Evolutionary conservation across 2,888 invertebrate genomes (phyloP), one percentile per base, ranked within the genome.

Genomic region (Monoplex corrugatus): DNA sequence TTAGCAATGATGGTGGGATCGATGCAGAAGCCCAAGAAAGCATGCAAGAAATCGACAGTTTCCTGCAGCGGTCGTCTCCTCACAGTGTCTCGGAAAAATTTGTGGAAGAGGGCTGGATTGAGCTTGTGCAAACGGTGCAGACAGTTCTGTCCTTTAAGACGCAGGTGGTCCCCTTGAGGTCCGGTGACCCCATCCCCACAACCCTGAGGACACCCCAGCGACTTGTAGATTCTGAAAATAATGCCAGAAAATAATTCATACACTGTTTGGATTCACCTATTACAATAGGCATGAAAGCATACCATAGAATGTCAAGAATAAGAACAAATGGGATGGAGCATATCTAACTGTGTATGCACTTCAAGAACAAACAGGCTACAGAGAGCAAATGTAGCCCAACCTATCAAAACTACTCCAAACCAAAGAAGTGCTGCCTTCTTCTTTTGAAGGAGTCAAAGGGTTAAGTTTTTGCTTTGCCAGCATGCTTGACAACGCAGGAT

Each of bases 141-240:
- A 80, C 98, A 97, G 94, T 97, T 97, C 94, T 98, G 98, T 87
- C 98, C 98, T 95, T 99, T 98, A 88, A 93, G 92, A 16, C 99
- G 97, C 16, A 99, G 93, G 82, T 94, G 92, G 90, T 95, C 95
- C 32, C 95, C 95, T 90, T 93, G 93, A n/a, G 93, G 91, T 84
- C 95, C 95, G 0, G 94, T 91, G 68, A 94, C 92, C n/a, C 95
- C 95, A 91, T 98, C 97, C 86, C 98, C 98, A 95, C 99, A 99
- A 1, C 99, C 99, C 96, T 99, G 98, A 0, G 98, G 98, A 95
- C 99, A 99, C 0, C 99, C 99, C 45, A 99, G 96, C 93, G 98
- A 98, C 90, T 98, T 98, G 88, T 99, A 97, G 10, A 98, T 97
- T 93, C 98, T 98, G 93, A 78, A 94, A 91, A 80, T 88, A 43